Conservation (phyloP, 2,113 vertebrate genomes). For the Marcusenius ussheri region DNA sequence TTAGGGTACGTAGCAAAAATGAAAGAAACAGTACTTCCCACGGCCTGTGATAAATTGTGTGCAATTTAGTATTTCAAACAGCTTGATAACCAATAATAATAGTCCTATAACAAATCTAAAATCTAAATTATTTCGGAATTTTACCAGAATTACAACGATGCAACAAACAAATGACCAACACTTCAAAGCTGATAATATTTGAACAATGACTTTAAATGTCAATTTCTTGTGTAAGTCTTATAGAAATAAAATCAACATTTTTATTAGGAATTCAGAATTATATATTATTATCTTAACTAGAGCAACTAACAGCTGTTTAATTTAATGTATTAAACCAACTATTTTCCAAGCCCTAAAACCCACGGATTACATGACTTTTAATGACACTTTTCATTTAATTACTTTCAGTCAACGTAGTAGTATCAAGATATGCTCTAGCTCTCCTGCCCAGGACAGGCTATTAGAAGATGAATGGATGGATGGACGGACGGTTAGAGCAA, state of each 20-base stretch:
- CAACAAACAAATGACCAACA: not conserved
- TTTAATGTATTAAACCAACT: not conserved
- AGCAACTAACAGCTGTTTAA: not conserved
- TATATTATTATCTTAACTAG: not conserved
- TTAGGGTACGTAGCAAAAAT: not conserved
- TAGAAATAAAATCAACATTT: not conserved
- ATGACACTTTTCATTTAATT: not conserved
- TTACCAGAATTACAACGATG: not conserved
- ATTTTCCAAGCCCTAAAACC: not conserved
- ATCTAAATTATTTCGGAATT: not conserved
- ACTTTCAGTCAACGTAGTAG: not conserved
- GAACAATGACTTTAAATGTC: not conserved
- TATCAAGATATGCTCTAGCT: not conserved
- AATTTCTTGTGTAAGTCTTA: not conserved
- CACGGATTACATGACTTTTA: not conserved
- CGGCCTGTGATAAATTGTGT: not conserved
- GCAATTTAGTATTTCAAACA: not conserved
- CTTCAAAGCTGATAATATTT: not conserved
- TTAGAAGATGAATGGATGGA: not conserved
- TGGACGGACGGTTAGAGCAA: not conserved
- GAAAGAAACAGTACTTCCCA: not conserved
- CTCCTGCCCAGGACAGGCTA: not conserved
- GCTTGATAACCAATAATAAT: not conserved
- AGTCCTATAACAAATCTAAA: not conserved
- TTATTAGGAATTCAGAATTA: not conserved